Conservation (phyloP, 1,140 invertebrate species). For the Fragariocoptes setiger region DNA sequence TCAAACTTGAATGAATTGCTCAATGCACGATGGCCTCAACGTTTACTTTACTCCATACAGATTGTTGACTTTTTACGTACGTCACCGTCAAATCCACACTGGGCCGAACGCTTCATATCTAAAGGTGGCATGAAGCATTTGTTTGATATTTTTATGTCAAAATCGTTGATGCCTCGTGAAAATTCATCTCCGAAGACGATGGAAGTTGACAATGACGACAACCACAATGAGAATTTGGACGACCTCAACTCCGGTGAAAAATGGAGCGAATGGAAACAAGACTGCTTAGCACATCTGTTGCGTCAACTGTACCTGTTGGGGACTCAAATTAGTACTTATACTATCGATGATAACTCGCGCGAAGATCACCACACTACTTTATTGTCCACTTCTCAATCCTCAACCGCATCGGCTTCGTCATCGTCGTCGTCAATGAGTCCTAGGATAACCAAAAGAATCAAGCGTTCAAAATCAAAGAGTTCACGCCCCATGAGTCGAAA, state of each 20-base stretch:
- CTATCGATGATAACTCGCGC: slow-evolving; percentile 18
- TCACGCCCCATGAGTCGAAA: no score
- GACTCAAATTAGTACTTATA: no score
- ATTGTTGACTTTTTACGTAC: slow-evolving; percentile 38
- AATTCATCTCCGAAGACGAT: no score
- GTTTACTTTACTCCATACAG: slow-evolving; percentile 72
- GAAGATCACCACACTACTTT: neutral
- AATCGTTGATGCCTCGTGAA: slow-evolving; percentile 23
- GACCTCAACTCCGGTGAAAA: slow-evolving; percentile 16
- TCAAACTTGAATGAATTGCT: slow-evolving; percentile 34
- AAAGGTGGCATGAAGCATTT: slow-evolving; percentile 51
- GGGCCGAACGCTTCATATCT: slow-evolving; percentile 31
- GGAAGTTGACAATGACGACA: no score
- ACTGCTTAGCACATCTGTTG: slow-evolving; percentile 52
- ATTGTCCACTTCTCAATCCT: neutral
- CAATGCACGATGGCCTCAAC: slow-evolving; percentile 55
- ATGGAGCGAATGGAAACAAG: slow-evolving; percentile 50
- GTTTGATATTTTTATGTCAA: slow-evolving; percentile 67
- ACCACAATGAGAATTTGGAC: no score
- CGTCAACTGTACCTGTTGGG: slow-evolving; percentile 45
- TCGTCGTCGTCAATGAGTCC: neutral
- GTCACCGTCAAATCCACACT: slow-evolving; percentile 11
- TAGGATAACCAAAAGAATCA: neutral
- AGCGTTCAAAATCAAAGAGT: neutral
- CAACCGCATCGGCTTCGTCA: neutral